Base-by-base conservation (phyloP, 2,888 invertebrate genomes). In the Capitulum mitella region DNA sequence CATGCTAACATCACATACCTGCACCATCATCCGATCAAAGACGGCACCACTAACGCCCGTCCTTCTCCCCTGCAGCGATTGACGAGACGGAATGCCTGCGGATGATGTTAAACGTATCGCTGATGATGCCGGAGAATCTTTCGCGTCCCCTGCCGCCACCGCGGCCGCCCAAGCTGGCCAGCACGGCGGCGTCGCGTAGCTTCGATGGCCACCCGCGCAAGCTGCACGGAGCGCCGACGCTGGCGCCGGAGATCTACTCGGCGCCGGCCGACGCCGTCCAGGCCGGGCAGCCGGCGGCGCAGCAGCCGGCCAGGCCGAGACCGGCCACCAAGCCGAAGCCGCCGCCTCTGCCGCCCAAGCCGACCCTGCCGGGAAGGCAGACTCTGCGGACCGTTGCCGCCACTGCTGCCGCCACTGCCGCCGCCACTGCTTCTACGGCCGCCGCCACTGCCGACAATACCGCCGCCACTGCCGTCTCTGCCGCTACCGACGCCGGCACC, bases 151-250 rank as follows among this genome's bases (percentile, higher is more conserved):
- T 40, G 40, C 70, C 70, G 70, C 70, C 70, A 1, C 70, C 70
- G 85, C 84, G 70, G 40, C 70, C 82, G 83, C 85, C 77, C 85
- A 84, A 78, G 84, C 81, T 82, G 83, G 85, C 85, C 85, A 85
- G 79, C 83, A 80, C 82, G 81, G 81, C 77, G 79, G 82, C 80
- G 79, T 81, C n/a, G 54, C 81, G 80, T 80, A 79, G 77, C 78
- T 76, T 70, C 89, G 86, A 83, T 89, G 89, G 87, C 37, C 70
- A 70, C 26, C 70, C 70, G 37, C 70, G 70, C 40, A 70, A 70
- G 70, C 70, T 70, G 37, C 70, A 37, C 37, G 70, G 16, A 2
- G 16, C 70, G 26, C 37, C 70, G 8, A 40, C 12, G 37, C 70
- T 70, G 37, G 37, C 29, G 26, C 70, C 70, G 10, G 70, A 70